phyloP scores from a whole-genome alignment of 2,888 invertebrate species.

The Microplitis deprimator region DNA sequence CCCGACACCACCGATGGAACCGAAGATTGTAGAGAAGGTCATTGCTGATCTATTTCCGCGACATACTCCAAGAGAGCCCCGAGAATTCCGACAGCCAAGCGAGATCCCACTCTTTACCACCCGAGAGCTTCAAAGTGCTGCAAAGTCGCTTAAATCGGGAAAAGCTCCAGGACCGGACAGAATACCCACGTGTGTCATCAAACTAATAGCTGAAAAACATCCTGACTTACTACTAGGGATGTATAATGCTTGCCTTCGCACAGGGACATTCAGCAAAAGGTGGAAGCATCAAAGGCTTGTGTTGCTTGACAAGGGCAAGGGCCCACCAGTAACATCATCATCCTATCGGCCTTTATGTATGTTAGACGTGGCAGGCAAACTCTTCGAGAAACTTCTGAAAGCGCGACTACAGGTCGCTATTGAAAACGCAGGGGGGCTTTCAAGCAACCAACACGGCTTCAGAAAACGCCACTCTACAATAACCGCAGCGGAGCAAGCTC shows the following conservation, averaged over 20 bases:
- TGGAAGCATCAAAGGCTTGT: slow-evolving; percentile 38
- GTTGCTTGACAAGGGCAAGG: slow-evolving; percentile 14
- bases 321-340: neutral
- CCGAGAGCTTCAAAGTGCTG: neutral
- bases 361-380: neutral
- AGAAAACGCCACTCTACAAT: neutral
- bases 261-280: slow-evolving; percentile 26
- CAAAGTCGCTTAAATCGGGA: neutral
- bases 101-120: neutral
- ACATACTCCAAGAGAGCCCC: neutral
- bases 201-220: neutral
- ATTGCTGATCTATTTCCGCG: neutral
- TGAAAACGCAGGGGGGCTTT: neutral
- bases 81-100: neutral
- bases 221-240: slow-evolving; percentile 34
- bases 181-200: neutral
- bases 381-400: neutral
- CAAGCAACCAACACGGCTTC: neutral
- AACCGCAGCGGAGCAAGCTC: neutral
- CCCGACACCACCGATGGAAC: neutral
- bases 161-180: neutral
- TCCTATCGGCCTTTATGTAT: neutral
- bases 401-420: neutral
- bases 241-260: slow-evolving; percentile 36
- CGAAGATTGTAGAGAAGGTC: neutral